These are phyloP conservation scores for fruit fly (Drosophila melanogaster) DNA, from an alignment of 1,140 invertebrate genomes.

Conservation along the genomic window Release_6_plus_ISO1_MT NT_033777.3:19371501-19372000, in stretches of 20 bases:
- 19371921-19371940: constrained; percentile 74
- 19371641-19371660: constrained; percentile 21
- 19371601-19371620: constrained; percentile 30
- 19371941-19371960: constrained; percentile 72
- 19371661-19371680: constrained; percentile 26
- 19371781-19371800: too few relatives aligned
- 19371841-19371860: too few relatives aligned
- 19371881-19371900: constrained; percentile 16
- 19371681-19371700: neutral
- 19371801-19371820: too few relatives aligned
- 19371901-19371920: constrained; percentile 28
- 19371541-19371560: constrained; percentile 43
- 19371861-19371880: constrained; percentile 2
- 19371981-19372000: constrained; percentile 43
- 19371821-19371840: neutral
- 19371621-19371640: constrained; percentile 34
- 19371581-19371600: constrained; percentile 59
- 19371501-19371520: neutral
- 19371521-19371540: neutral
- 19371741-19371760: too few relatives aligned
- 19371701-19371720: constrained; percentile 36
- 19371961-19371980: constrained; percentile 44
- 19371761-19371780: too few relatives aligned
- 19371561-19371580: constrained; percentile 61
- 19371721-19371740: constrained; percentile 12